Evolutionary conservation across 53 echinoderm and acorn worm species (phyloP), one percentile per base, ranked within the genome.

Genomic region (Crossaster papposus): DNA sequence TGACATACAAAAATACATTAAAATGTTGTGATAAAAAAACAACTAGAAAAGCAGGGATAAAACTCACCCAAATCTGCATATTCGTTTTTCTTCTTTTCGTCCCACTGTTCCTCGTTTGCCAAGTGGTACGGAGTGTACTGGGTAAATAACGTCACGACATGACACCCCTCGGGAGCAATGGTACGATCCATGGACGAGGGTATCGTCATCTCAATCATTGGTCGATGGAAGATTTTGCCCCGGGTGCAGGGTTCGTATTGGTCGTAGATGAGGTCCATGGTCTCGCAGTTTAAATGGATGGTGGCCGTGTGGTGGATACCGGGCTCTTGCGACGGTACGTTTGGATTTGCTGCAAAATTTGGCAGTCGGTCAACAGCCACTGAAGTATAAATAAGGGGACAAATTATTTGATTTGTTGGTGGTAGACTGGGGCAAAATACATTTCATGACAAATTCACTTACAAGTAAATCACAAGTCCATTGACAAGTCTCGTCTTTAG

Each of bases 141-240:
- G 75, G 98, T 98, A 53, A 96, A 98, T 14, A 96, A 89, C 8
- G 94, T 94, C 34, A 98, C 77, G 36, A 98, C 96, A 79, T 98
- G 98, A 70, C 94, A 85, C 12, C 98, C 97, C 90, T 93, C 89
- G 2, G 98, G 98, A 9, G 98, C 93, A 51, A 98, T 88, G 77
- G 98, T 96, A 50, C 89, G 95, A 78, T 98, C 98, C 77, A 93
- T 76, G 18, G 98, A 90, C 4, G 98, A 97, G 22, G 95, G 98
- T 54, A 97, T 97, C 50, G 94, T 94, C 90, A 97, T 93, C 76
- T 97, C 98, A 28, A 96, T 97, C 94, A 97, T 96, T 0, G 98
- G 98, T 44, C 98, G 93, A 64, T 91, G 83, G 12, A 92, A 90
- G 28, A 98, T 30, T 54, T 90, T 81, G 15, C 98, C 98, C 30